Base-by-base conservation (phyloP, 2,888 invertebrate genomes). In the Myathropa florea region DNA sequence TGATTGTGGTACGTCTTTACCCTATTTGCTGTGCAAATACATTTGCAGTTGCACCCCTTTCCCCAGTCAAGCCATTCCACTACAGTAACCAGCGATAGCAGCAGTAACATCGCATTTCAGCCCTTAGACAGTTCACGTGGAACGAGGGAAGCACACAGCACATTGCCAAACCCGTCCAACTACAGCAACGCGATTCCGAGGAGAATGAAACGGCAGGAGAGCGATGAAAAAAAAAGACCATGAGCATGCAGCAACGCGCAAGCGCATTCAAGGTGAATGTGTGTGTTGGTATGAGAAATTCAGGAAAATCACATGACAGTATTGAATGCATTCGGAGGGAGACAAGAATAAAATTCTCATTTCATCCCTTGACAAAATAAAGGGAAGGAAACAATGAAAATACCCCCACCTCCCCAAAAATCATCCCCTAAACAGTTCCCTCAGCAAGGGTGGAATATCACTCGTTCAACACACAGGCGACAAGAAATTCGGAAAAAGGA, bases 271-370 rank as follows among this genome's bases (percentile, higher is more conserved):
- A 68, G 33, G 7, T 63, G 24, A 39, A 12, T 33, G 33, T 36
- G 14, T 61, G 36, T 14, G 39, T 77, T 68, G 67, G 82, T 73
- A 79, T 83, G 86, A 63, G 83, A 83, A 46, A 79, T 63, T 75
- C 57, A 60, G 65, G 39, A 70, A 82, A 86, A 86, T 86, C 86
- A 86, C 83, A 83, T 86, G 78, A 83, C 75, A 83, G 46, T 46
- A 18, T 63, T 72, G 24, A 36, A 36, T 33, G 23, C n/a, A 39
- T 30, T 33, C 36, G 30, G 57, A 71, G 63, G 71, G 59, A 67
- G 78, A 39, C n/a, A 28, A 39, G 39, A 73, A 64, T 46, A 60
- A 68, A 75, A 85, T 64, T 82, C n/a, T 85, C 55, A 46, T 46
- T 46, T 46, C 83, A 86, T 83, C 82, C 83, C 85, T 68, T 78